Evolutionary conservation across 2,797 vertebrate genomes (phyloP).

Genomic region (Argentina silus): DNA sequence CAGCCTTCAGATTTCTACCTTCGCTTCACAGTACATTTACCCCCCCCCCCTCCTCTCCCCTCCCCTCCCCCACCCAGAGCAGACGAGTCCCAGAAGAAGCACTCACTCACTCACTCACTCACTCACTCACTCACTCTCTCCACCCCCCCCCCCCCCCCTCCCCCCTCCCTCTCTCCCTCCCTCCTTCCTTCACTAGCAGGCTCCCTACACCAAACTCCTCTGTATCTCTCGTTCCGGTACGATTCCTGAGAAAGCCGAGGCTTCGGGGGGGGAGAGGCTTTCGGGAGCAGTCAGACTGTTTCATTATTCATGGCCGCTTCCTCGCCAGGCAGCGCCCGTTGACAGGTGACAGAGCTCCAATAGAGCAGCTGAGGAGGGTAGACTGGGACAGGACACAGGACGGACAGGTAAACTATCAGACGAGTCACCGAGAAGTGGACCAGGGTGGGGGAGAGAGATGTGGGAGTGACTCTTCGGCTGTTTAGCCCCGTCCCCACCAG

Average conservation of each 20-base stretch:
- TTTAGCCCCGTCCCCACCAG: constrained; percentile 9
- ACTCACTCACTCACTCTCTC: neutral
- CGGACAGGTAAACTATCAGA: too few species aligned
- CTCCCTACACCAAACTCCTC: constrained; percentile 36
- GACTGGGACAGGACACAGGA: too few species aligned
- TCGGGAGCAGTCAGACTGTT: constrained; percentile 71
- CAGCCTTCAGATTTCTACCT: constrained; percentile 64
- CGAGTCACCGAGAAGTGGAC: too few species aligned
- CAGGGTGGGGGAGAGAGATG: too few species aligned
- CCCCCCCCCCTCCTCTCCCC: too few species aligned
- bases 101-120: constrained; percentile 24
- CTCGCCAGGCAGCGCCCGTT: too few species aligned
- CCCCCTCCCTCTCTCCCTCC: constrained; percentile 3
- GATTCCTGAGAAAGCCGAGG: constrained; percentile 68
- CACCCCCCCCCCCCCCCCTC: constrained; percentile 7
- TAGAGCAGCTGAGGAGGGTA: too few species aligned
- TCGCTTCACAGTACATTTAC: constrained; percentile 72
- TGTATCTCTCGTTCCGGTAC: constrained; percentile 63
- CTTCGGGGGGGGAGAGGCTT: constrained; percentile 71
- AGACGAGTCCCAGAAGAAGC: constrained; percentile 65
- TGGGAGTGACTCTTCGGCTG: constrained; percentile 15
- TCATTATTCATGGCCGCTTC: constrained; percentile 82
- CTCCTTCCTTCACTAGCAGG: constrained; percentile 5
- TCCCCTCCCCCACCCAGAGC: constrained; percentile 59
- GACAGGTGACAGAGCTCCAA: too few species aligned